A percentile compares a stretch with the other conserved stretches of the same genome.
Evolutionary conservation across 2,797 vertebrate species (phyloP).

Genomic region (Novumbra hubbsi): DNA sequence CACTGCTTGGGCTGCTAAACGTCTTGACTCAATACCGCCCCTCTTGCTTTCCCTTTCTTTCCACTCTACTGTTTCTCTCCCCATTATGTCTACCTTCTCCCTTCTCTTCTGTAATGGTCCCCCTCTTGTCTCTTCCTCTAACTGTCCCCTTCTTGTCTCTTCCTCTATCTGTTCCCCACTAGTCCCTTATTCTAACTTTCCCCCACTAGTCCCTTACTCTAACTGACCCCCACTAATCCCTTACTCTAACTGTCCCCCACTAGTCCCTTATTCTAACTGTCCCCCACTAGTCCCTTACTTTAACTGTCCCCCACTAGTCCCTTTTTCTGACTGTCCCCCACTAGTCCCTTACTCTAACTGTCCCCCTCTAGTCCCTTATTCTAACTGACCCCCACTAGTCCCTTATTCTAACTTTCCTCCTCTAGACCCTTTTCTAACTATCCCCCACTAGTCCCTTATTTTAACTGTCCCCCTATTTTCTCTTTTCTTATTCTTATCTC

Average conservation of each 20-base stretch:
- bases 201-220: neutral
- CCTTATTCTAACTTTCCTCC: slow-evolving; percentile 11
- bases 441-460: slow-evolving; percentile 14
- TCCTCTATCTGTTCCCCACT: slow-evolving; percentile 25
- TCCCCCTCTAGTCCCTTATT: slow-evolving; percentile 14
- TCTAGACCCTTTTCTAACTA: neutral
- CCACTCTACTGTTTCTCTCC: slow-evolving; percentile 5
- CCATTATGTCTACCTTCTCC: slow-evolving; percentile 18
- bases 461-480: slow-evolving; percentile 5
- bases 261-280: slow-evolving; percentile 7
- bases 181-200: neutral
- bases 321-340: slow-evolving; percentile 8
- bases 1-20: slow-evolving; percentile 62
- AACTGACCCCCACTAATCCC: neutral
- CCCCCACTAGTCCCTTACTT: neutral
- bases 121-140: slow-evolving; percentile 26
- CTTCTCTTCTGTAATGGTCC: slow-evolving; percentile 31
- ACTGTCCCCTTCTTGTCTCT: slow-evolving; percentile 15
- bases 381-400: slow-evolving; percentile 6
- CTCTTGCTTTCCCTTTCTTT: neutral
- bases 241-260: neutral
- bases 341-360: slow-evolving; percentile 15
- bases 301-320: neutral
- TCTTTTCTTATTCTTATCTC: slow-evolving; percentile 4
- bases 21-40: slow-evolving; percentile 33